Evolutionary conservation across 2,888 invertebrate species (phyloP).

Genomic region (Tachina fera): DNA sequence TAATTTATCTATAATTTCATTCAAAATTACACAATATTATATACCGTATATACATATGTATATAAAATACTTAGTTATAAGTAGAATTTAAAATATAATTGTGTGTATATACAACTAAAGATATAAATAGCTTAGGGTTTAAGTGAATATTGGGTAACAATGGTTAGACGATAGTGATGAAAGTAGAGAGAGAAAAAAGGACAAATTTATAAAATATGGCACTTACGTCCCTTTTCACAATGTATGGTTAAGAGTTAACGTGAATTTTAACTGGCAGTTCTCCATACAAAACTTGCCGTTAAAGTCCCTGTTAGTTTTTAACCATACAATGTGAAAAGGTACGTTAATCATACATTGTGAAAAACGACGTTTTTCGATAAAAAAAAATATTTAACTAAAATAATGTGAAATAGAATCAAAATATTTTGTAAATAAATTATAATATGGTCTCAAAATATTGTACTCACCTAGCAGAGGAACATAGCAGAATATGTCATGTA

Average conservation of each 20-base stretch:
- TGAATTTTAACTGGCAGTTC: too few species aligned
- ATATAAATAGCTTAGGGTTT: background rate
- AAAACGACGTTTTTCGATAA: too few species aligned
- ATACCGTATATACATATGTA: background rate
- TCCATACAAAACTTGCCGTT: too few species aligned
- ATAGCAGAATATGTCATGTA: too few species aligned
- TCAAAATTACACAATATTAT: conserved; percentile 1
- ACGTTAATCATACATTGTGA: too few species aligned
- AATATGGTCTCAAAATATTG: too few species aligned
- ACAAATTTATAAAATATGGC: background rate
- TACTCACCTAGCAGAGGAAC: too few species aligned
- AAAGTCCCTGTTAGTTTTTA: too few species aligned
- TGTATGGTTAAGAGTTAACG: background rate
- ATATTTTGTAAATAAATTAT: too few species aligned
- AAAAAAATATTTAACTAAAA: too few species aligned
- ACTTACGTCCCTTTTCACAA: background rate
- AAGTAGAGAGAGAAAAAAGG: background rate
- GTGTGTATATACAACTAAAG: conserved; percentile 7
- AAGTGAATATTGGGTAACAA: conserved; percentile 24
- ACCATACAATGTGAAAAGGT: too few species aligned
- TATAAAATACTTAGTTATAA: conserved; percentile 29
- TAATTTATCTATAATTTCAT: conserved; percentile 65
- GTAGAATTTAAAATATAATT: conserved; percentile 23
- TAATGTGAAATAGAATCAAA: too few species aligned
- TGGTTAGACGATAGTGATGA: background rate